Evolutionary conservation across 2,888 invertebrate genomes (phyloP).

Genomic region (Ormyrus nitidulus): DNA sequence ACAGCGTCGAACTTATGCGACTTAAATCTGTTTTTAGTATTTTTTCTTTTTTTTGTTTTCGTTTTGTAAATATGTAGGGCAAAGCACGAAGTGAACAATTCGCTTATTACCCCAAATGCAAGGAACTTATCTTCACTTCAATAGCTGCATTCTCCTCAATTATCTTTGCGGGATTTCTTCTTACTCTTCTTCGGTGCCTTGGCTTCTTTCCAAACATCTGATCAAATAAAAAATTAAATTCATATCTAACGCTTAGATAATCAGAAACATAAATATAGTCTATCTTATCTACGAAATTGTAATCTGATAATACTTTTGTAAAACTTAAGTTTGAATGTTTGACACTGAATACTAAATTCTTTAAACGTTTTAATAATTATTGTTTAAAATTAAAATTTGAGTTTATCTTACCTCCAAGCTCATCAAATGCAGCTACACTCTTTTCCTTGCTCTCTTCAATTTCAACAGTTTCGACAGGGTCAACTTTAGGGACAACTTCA

Average conservation of each 20-base stretch:
- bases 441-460: conserved; percentile 65
- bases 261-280: no score
- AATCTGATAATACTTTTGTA: no score
- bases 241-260: not conserved
- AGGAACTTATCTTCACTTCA: conserved; percentile 45
- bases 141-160: conserved; percentile 74
- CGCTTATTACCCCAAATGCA: conserved; percentile 35
- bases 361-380: not conserved
- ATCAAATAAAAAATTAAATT: conserved; percentile 20
- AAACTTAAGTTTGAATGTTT: no score
- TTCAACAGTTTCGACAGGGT: conserved; percentile 58
- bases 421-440: conserved; percentile 77
- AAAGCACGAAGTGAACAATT: conserved; percentile 18
- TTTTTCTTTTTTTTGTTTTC: conserved; percentile 27
- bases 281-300: no score
- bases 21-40: conserved; percentile 33
- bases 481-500: conserved; percentile 61
- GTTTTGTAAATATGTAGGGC: conserved; percentile 27
- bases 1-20: conserved; percentile 33
- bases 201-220: conserved; percentile 87
- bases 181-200: conserved; percentile 85
- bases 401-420: conserved; percentile 77
- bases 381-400: conserved; percentile 66
- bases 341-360: no score
- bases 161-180: conserved; percentile 86